phyloP scores from a whole-genome alignment of 2,113 vertebrate species.

The Gymnorhina tibicen region DNA sequence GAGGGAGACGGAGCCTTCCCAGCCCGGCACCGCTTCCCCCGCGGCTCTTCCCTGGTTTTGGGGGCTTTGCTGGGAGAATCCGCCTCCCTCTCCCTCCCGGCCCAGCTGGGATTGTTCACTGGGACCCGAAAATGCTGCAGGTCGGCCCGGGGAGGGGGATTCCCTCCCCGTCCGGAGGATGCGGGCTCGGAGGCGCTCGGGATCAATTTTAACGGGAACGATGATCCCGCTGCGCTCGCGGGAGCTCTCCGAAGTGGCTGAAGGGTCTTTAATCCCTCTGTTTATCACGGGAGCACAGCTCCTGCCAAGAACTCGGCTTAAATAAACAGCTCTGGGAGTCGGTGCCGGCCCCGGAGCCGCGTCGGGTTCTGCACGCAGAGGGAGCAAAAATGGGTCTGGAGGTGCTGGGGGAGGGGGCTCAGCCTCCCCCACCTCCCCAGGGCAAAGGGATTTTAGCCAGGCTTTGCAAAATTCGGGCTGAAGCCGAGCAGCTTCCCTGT shows the following conservation, averaged over 20 bases:
- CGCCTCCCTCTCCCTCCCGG: background rate
- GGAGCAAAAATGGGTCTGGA: background rate
- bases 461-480: background rate
- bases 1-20: background rate
- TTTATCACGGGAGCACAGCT: background rate
- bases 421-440: background rate
- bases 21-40: background rate
- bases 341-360: background rate
- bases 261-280: background rate
- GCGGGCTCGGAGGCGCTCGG: background rate
- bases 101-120: background rate
- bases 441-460: background rate
- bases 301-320: background rate
- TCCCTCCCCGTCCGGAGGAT: background rate
- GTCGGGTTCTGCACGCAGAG: rapidly evolving
- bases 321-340: background rate
- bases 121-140: background rate
- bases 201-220: background rate
- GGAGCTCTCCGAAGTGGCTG: background rate
- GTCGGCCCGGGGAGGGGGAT: background rate
- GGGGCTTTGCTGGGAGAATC: background rate
- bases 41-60: background rate
- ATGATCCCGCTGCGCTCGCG: rapidly evolving
- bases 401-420: background rate
- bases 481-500: rapidly evolving